These are phyloP conservation scores for Elachura formosa DNA, from an alignment of 2,113 vertebrate genomes.

Conservation along the genomic window DNA sequence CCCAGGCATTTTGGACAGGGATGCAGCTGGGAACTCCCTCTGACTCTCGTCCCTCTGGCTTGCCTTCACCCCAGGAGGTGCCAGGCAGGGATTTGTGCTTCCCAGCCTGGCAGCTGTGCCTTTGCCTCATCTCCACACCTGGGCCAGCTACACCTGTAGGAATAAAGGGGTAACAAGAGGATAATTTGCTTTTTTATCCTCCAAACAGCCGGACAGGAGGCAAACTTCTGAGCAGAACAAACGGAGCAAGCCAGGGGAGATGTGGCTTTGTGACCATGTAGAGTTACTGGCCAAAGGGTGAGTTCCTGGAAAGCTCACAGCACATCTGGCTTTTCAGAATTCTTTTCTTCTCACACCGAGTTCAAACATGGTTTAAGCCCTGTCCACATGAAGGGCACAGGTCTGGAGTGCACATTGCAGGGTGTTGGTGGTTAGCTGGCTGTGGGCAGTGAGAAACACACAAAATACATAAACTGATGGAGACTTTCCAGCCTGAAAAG, in stretches of 20 bases:
- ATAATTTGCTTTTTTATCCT: background rate
- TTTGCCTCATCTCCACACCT: background rate
- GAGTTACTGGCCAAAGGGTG: accelerated
- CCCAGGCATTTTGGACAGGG: background rate
- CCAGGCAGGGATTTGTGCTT: background rate
- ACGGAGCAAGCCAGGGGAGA: too few relatives aligned
- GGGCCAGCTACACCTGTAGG: background rate
- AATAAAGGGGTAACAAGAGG: background rate
- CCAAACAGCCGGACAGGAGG: background rate
- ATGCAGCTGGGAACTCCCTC: background rate
- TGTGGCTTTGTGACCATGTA: accelerated
- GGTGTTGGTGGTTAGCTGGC: background rate
- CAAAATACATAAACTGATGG: background rate
- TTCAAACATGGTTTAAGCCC: background rate
- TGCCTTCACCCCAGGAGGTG: background rate
- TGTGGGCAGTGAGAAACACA: background rate
- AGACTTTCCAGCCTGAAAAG: background rate
- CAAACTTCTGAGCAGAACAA: background rate
- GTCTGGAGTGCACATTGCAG: background rate
- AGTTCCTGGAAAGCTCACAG: background rate
- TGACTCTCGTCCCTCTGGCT: background rate
- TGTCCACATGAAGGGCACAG: background rate
- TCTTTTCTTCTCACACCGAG: background rate
- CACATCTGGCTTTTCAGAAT: background rate
- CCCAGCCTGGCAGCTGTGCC: background rate